Base-by-base conservation (phyloP, 2,113 vertebrate species). In the Platanista minor region DNA sequence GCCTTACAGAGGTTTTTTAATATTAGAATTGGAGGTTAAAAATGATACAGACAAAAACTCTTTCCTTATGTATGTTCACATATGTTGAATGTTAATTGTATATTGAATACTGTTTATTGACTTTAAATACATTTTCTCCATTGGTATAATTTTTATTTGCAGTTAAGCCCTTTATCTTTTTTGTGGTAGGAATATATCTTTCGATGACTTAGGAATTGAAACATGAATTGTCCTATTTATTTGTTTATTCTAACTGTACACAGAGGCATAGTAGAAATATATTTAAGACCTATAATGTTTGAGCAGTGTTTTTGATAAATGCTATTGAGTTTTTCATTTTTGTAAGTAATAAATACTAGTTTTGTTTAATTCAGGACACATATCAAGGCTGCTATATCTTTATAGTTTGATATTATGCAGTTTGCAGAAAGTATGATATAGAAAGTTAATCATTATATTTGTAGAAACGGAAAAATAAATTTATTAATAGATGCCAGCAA, bases 291-390 rank as follows among this genome's bases (percentile, higher is more conserved):
- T 91, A 21, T 64, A 85, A 52, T 87, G 39, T 89, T 78, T 89
- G 41, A 95, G 31, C 77, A 95, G 17, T 41, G 91, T 89, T 92
- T 89, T 96, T 74, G 12, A 6, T 82, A 85, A 96, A 41, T 94
- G 17, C 21, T 95, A 3, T 69, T 84, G 59, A 93, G 8, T 52
- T 95, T 96, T 96, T 95, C n/a, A 86, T 96, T 96, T 91, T 90
- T 93, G 14, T 81, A 87, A 27, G 39, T 27, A 93, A 41, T 89
- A 97, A 54, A 59, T 72, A 87, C 20, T 78, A 89, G 15, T 95
- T 90, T 93, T 86, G 21, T 87, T 97, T 71, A 96, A 94, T 91
- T 96, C 43, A 62, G 14, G 84, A 82, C 31, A 87, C 29, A 33
- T 61, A 67, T 49, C 41, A 85, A 57, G 77, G 33, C 14, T 95